phyloP scores from a whole-genome alignment of 2,113 vertebrate species.

The Neodon shergylaensis region DNA sequence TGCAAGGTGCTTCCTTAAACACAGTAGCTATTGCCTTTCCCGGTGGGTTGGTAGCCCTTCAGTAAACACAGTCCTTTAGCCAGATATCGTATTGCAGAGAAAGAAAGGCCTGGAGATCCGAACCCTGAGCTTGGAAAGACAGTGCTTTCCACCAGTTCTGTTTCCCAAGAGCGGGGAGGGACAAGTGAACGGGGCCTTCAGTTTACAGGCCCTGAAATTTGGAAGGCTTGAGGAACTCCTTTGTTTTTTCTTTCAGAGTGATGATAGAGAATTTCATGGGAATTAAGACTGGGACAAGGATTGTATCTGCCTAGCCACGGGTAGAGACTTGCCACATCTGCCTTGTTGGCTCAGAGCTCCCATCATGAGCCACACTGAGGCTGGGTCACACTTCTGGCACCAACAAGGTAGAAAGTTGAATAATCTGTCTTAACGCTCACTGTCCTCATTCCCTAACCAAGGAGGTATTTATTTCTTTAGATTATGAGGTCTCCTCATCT shows the following conservation, averaged over 20 bases:
- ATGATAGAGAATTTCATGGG: background rate
- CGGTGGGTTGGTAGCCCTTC: background rate
- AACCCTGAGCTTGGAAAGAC: rapidly evolving
- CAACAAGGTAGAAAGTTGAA: background rate
- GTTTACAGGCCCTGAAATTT: background rate
- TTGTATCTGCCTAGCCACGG: background rate
- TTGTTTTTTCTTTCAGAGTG: background rate
- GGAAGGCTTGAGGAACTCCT: background rate
- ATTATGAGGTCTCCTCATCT: background rate
- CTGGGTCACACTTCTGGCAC: background rate
- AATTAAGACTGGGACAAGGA: background rate
- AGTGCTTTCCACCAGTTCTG: background rate
- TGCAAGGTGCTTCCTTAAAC: background rate
- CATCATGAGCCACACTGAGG: background rate
- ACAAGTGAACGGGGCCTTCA: background rate
- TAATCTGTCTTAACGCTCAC: background rate
- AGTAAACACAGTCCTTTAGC: background rate
- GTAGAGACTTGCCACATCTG: background rate
- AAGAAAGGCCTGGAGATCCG: background rate
- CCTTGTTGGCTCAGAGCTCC: background rate
- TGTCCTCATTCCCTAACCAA: background rate
- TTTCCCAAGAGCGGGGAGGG: background rate
- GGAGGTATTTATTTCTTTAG: background rate
- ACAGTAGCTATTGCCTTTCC: background rate
- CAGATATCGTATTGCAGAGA: background rate